Conservation (phyloP, 2,797 vertebrate species). For the Hirundo rustica region DNA sequence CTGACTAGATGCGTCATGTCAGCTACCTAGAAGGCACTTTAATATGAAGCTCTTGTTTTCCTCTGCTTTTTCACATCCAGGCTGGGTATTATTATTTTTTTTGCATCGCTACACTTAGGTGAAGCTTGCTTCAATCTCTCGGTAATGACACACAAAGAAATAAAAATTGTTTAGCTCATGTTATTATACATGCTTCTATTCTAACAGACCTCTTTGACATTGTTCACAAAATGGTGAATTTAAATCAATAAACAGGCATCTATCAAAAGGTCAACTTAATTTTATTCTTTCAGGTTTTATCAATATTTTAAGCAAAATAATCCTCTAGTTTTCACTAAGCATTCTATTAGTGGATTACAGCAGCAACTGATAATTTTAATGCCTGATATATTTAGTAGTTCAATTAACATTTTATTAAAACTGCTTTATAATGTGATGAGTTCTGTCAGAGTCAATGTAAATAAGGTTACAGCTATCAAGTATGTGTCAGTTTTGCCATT, state of each 20-base stretch:
- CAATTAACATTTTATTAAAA: conserved; percentile 56
- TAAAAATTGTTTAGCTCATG: conserved; percentile 79
- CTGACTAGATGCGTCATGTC: conserved; percentile 99
- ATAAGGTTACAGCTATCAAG: conserved; percentile 65
- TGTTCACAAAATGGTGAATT: conserved; percentile 71
- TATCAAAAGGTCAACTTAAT: conserved; percentile 82
- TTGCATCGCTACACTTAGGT: conserved; percentile 97
- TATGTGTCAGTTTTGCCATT: conserved; percentile 22
- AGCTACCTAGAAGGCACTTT: conserved; percentile 95
- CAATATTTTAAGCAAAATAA: conserved; percentile 61
- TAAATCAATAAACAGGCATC: conserved; percentile 80
- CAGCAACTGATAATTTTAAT: not conserved
- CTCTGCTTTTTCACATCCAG: conserved; percentile 81
- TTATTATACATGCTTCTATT: conserved; percentile 86
- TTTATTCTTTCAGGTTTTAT: conserved; percentile 63
- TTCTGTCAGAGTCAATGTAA: conserved; percentile 53
- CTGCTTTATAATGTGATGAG: conserved; percentile 13
- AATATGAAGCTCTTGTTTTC: conserved; percentile 87
- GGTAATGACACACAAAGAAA: conserved; percentile 88
- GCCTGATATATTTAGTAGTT: conserved; percentile 28
- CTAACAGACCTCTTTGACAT: conserved; percentile 71
- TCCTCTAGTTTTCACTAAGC: conserved; percentile 27
- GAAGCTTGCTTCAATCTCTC: conserved; percentile 90
- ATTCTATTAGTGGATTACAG: not conserved
- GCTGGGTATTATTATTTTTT: conserved; percentile 92